These are phyloP conservation scores for Puntigrus tetrazona DNA, from an alignment of 2,113 vertebrate genomes.

Conservation along the genomic window DNA sequence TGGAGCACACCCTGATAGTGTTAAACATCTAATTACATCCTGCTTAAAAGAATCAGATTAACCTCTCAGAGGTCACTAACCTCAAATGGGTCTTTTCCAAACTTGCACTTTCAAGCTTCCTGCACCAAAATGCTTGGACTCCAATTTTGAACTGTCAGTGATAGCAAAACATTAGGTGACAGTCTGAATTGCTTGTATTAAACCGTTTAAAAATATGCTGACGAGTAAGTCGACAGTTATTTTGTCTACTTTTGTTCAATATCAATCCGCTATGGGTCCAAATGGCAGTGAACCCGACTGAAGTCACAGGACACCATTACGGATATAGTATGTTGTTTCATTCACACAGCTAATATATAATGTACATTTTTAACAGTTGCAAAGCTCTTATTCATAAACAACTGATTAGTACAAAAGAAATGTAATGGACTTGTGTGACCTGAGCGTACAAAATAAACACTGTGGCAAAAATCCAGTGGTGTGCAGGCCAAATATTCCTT, in stretches of 20 bases:
- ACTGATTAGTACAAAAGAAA: no score
- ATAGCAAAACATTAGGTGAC: background rate
- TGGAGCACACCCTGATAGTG: conserved; percentile 23
- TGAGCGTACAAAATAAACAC: no score
- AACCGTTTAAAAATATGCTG: background rate
- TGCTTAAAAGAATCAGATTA: conserved; percentile 21
- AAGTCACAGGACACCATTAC: no score
- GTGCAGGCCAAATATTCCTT: no score
- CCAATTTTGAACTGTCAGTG: background rate
- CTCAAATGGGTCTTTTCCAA: background rate
- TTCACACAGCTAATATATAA: no score
- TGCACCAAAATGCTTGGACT: background rate
- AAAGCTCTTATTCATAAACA: no score
- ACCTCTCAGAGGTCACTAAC: conserved; percentile 29
- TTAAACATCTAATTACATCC: conserved; percentile 52
- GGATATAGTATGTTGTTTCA: no score
- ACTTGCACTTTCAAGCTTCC: conserved; percentile 8
- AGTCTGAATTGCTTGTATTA: background rate
- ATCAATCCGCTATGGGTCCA: no score
- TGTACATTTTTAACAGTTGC: no score
- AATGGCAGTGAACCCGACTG: no score
- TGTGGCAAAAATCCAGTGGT: no score
- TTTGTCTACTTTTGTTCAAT: background rate
- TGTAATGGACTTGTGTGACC: no score
- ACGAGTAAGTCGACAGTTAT: background rate